Conservation (phyloP, 2,113 vertebrate genomes). For the Macquaria australasica region DNA sequence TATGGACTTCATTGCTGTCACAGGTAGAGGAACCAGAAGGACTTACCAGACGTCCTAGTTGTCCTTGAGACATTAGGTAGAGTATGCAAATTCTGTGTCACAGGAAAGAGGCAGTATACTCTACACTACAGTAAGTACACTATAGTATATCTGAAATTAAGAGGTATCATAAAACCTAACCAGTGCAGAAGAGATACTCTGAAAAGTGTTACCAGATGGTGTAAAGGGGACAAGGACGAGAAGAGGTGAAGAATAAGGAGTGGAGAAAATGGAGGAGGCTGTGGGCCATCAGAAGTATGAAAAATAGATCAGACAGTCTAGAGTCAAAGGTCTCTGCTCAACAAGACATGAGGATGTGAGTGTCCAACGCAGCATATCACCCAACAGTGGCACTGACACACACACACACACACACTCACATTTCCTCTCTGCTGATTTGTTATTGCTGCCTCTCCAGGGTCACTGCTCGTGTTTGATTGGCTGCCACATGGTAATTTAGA, state of each 20-base stretch:
- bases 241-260: slow-evolving; percentile 20
- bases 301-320: slow-evolving; percentile 51
- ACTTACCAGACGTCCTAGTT: background rate
- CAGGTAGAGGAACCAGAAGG: background rate
- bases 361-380: slow-evolving; percentile 29
- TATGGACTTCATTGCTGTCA: background rate
- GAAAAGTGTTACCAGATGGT: slow-evolving; percentile 8
- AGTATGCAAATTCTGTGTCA: background rate
- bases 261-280: slow-evolving; percentile 15
- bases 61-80: no score
- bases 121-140: background rate
- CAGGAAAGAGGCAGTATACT: no score
- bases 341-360: slow-evolving; percentile 45
- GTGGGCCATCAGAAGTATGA: slow-evolving; percentile 33
- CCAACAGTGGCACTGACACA: slow-evolving; percentile 27
- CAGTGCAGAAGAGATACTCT: background rate
- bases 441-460: slow-evolving; percentile 73
- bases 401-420: slow-evolving; percentile 22
- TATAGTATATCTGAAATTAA: background rate
- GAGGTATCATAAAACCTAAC: background rate
- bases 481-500: slow-evolving; percentile 69
- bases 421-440: slow-evolving; percentile 70
- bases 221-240: background rate
- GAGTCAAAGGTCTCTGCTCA: slow-evolving; percentile 65
- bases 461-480: slow-evolving; percentile 71